Evolutionary conservation across 1,140 invertebrate species (phyloP), one percentile per base, ranked within the genome.

Genomic region (Archivesica marissinica): DNA sequence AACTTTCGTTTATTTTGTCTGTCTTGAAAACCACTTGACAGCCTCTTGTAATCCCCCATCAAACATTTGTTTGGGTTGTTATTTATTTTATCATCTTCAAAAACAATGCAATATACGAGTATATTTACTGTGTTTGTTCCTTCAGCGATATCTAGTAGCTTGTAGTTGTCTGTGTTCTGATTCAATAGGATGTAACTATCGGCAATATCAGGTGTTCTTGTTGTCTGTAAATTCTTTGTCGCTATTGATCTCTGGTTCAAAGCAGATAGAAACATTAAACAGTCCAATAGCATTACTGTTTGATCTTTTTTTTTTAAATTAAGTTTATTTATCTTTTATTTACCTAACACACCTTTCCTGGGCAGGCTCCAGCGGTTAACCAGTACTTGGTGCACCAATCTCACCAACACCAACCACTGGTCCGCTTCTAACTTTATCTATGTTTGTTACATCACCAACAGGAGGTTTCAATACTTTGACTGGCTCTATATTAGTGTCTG

Each of bases 21-120:
- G 30, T 7, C n/a, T 25, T 64, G 59, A 13, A 64, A 35, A 64
- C 30, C 59, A 35, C 59, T 64, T 64, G 23, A 33, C 7, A 33
- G 1, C n/a, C 30, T 33, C 9, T 64, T 35, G 38, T 64, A 64
- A 64, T 64, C 30, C 38, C n/a, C 59, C n/a, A 64, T 35, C 33
- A 33, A 64, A 20, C n/a, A 15, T 64, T 35, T 64, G 1, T 2
- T 25, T 28, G 30, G 3, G 38, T 52, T 15, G 30, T 25, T 72
- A 33, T 72, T 72, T 72, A 72, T 72, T 72, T 72, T 72, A 44
- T 72, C 68, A 47, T 72, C 50, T 72, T 50, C 50, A 33, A 72
- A 72, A 72, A 47, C 68, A 72, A 72, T 47, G 3, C 30, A 38
- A 30, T 44, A 33, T 44, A 47, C 20, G 17, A 33, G 11, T 28